Evolutionary conservation across 2,797 vertebrate genomes (phyloP).

Genomic region (Takifugu rubripes): DNA sequence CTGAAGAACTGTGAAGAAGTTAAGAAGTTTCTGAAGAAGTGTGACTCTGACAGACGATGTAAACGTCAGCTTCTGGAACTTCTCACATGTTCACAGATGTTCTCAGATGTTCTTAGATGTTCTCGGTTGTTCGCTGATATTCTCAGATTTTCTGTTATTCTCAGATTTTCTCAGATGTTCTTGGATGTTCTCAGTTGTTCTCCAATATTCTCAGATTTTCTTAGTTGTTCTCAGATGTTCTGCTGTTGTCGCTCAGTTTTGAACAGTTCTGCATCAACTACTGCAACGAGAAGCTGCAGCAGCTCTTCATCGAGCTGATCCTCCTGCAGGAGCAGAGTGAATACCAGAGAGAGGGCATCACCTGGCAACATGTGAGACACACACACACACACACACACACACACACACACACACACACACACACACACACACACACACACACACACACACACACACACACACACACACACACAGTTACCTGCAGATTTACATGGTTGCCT

Average conservation of each 20-base stretch:
- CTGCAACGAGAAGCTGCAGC: conserved; percentile 97
- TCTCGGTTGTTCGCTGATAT: too few species aligned
- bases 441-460: not conserved
- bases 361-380: conserved; percentile 84
- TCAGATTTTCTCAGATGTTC: too few species aligned
- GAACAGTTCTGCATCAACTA: conserved; percentile 99
- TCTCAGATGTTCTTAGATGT: too few species aligned
- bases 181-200: too few species aligned
- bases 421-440: not conserved
- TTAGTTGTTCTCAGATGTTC: conserved; percentile 1
- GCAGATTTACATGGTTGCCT: too few species aligned
- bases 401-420: not conserved
- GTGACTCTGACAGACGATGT: too few species aligned
- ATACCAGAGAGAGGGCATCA: conserved; percentile 86
- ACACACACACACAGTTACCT: not conserved
- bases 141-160: too few species aligned
- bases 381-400: not conserved
- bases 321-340: conserved; percentile 88
- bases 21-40: too few species aligned
- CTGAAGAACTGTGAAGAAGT: too few species aligned
- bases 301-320: conserved; percentile 97
- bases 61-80: too few species aligned
- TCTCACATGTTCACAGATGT: too few species aligned
- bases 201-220: too few species aligned
- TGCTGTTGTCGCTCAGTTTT: conserved; percentile 71